Conservation (phyloP, 2,888 invertebrate species). For the Arrhopalites spinosus region DNA sequence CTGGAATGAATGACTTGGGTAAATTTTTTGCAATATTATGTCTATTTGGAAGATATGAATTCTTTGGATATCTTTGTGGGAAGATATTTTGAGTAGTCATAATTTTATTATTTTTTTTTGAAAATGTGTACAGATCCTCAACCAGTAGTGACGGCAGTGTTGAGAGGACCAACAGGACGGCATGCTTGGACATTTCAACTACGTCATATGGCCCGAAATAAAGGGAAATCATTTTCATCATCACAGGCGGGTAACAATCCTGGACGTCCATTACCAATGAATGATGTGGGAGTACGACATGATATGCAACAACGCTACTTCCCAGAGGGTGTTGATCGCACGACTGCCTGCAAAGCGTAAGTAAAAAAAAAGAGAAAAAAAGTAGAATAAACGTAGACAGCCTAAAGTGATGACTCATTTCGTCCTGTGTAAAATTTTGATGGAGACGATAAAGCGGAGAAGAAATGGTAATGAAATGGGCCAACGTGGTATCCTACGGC, state of each 20-base stretch:
- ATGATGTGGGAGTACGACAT: slow-evolving; percentile 70
- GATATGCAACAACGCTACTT: slow-evolving; percentile 76
- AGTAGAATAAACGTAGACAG: neutral
- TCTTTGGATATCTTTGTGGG: too few species aligned
- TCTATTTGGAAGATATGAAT: too few species aligned
- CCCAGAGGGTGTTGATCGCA: slow-evolving; percentile 78
- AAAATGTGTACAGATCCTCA: slow-evolving; percentile 72
- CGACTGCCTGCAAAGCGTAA: slow-evolving; percentile 80
- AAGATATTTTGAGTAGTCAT: too few species aligned
- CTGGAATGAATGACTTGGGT: slow-evolving; percentile 81
- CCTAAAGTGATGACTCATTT: slow-evolving; percentile 22
- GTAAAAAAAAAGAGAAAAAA: slow-evolving; percentile 54
- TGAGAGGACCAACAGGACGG: slow-evolving; percentile 91
- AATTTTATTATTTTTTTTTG: too few species aligned
- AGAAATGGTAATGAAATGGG: slow-evolving; percentile 45
- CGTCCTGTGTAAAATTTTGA: slow-evolving; percentile 41
- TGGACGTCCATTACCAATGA: slow-evolving; percentile 77
- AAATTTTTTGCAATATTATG: too few species aligned
- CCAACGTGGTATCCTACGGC: neutral
- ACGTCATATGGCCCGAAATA: slow-evolving; percentile 83
- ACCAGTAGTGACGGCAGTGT: slow-evolving; percentile 85
- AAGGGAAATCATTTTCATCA: slow-evolving; percentile 61
- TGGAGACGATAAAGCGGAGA: slow-evolving; percentile 36
- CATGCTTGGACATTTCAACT: slow-evolving; percentile 92
- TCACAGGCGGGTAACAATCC: slow-evolving; percentile 66